Evolutionary conservation across 2,113 vertebrate genomes (phyloP).

Genomic region (Polypterus bichir): DNA sequence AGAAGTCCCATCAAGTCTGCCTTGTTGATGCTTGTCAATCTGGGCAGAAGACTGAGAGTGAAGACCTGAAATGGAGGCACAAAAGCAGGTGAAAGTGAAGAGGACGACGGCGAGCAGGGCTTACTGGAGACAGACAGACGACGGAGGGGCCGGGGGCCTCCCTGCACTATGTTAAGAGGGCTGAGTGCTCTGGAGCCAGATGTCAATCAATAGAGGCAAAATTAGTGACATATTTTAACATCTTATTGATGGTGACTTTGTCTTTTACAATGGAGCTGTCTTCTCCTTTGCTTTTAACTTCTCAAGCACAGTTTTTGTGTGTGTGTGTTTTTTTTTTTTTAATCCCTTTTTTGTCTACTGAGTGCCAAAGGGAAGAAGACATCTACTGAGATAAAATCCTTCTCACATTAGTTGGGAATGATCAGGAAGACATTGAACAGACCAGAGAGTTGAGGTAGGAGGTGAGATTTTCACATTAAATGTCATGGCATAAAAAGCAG

Average conservation of each 20-base stretch:
- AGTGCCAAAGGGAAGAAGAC: not conserved
- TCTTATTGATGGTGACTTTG: slow-evolving; percentile 20
- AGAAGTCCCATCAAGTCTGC: slow-evolving; percentile 43
- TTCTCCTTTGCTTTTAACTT: slow-evolving; percentile 7
- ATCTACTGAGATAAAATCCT: not conserved
- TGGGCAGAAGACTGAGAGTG: slow-evolving; percentile 17
- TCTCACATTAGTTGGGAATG: not conserved
- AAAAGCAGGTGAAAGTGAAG: slow-evolving; percentile 49
- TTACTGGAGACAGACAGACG: slow-evolving; percentile 52
- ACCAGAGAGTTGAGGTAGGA: too few species aligned
- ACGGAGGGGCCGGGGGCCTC: slow-evolving; percentile 50
- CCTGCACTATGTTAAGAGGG: slow-evolving; percentile 58
- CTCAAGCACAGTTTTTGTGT: slow-evolving; percentile 6
- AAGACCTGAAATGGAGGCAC: slow-evolving; percentile 32
- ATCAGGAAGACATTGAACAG: too few species aligned
- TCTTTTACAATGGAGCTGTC: not conserved
- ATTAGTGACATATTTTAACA: slow-evolving; percentile 42
- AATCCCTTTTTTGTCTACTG: not conserved
- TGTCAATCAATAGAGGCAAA: slow-evolving; percentile 64
- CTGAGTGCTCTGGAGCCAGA: slow-evolving; percentile 68
- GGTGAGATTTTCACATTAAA: too few species aligned
- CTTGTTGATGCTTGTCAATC: slow-evolving; percentile 30
- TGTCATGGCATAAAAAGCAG: too few species aligned
- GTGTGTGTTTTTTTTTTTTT: not conserved
- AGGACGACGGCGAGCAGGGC: slow-evolving; percentile 33